These are phyloP conservation scores for Hoplodrina blanda DNA, from an alignment of 2,888 invertebrate species.

Conservation along the genomic window DNA sequence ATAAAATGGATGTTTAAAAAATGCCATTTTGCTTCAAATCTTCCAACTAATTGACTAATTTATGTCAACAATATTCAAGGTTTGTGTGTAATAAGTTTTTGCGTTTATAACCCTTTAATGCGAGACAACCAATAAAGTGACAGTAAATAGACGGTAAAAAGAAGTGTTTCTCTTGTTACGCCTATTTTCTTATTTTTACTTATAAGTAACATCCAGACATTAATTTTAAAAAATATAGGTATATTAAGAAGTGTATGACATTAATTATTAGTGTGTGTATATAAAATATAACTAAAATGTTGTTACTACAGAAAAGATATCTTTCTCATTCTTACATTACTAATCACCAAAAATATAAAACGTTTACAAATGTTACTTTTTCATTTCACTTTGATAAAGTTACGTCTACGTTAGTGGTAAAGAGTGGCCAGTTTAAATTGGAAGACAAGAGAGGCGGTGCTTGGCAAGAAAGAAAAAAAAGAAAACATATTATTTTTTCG, in stretches of 20 bases:
- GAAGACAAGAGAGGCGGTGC: neutral
- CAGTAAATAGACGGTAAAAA: neutral
- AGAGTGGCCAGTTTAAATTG: slow-evolving; percentile 31
- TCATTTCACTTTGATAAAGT: slow-evolving; percentile 44
- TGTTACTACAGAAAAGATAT: no score
- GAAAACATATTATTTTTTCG: no score
- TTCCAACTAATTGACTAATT: neutral
- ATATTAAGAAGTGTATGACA: no score
- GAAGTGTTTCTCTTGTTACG: no score
- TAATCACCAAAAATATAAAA: slow-evolving; percentile 7
- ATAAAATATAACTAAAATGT: no score
- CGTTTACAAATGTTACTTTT: slow-evolving; percentile 48
- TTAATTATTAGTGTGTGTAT: no score
- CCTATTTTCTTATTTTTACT: no score
- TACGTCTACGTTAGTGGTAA: slow-evolving; percentile 34
- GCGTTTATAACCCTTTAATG: slow-evolving; percentile 2
- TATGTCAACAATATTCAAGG: slow-evolving; percentile 19
- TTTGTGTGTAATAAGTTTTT: neutral
- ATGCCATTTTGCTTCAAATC: neutral
- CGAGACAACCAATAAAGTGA: neutral
- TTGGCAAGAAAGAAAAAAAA: neutral
- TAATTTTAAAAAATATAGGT: no score
- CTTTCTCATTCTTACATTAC: no score
- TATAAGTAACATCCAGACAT: no score
- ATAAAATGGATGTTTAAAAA: no score